Evolutionary conservation across 92 coral and sea anemone genomes (phyloP), one percentile per base, ranked within the genome.

Genomic region (Plumapathes pennacea): DNA sequence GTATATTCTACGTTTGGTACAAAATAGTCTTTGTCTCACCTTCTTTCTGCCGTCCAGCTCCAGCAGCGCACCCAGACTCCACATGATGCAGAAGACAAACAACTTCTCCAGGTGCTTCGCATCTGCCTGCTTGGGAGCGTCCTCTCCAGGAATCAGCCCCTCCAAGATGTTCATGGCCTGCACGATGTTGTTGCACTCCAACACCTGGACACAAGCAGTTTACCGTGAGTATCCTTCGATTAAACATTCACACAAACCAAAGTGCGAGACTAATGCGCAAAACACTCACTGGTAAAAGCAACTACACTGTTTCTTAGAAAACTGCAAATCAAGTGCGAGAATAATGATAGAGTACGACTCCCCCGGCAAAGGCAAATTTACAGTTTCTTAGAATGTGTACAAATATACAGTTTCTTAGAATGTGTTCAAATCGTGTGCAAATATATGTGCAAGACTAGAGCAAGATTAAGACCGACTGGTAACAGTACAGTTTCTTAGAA

Each of bases 51-150:
- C 96, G 10, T 50, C 62, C 41, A 94, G 68, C 56, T 94, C 99
- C 23, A 94, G 88, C 14, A 90, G 50, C 2, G 99, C 99, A n/a
- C 99, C 99, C 36, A 94, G 38, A 57, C 99, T 94, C 99, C 99
- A 94, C 99, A 94, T 94, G n/a, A 94, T 67, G 20, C 85, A 70
- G 46, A 94, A 94, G 19, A 94, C 88, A 27, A 84, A 94, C 30
- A 94, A 80, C 28, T 89, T 94, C 73, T 89, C 94, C 10, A 94
- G 76, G 46, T 76, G 88, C 26, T 82, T 67, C 10, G 87, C 88
- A 60, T 94, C 97, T 4, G 95, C 99, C 48, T 55, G 96, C 38
- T 89, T 94, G 15, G 99, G 85, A 3, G 99, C 94, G 25, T 94
- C 99, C 62, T 94, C 99, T 20, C 85, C 88, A 13, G 99, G 99